Evolutionary conservation across 2,888 invertebrate genomes (phyloP).

Genomic region (Pristionchus maxplancki): DNA sequence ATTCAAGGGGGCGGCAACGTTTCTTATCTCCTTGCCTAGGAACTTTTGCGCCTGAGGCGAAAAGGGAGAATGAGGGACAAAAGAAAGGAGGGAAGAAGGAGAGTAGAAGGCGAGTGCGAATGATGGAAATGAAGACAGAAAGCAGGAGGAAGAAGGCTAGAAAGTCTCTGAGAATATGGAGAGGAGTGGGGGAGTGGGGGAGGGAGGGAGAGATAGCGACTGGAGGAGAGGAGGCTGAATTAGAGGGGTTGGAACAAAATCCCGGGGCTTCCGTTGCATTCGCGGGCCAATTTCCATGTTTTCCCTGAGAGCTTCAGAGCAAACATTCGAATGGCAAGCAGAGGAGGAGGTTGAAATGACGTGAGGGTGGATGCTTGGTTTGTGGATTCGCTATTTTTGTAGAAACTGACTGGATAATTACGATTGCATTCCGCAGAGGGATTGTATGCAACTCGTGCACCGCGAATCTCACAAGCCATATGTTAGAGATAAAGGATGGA

Average conservation of each 20-base stretch:
- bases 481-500: not conserved
- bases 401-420: not conserved
- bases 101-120: constrained; percentile 5
- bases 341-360: not conserved
- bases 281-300: not conserved
- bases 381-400: too few relatives aligned
- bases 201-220: not conserved
- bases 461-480: not conserved
- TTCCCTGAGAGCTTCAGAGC: not conserved
- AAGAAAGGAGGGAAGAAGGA: not conserved
- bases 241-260: not conserved
- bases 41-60: constrained; percentile 13
- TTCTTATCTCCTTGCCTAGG: not conserved
- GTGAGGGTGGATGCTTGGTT: not conserved
- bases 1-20: not conserved
- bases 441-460: not conserved
- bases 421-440: not conserved
- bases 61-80: constrained; percentile 25
- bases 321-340: not conserved
- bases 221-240: not conserved
- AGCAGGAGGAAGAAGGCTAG: not conserved
- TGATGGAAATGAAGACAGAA: constrained; percentile 29
- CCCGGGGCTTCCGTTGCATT: constrained; percentile 7
- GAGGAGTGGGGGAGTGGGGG: not conserved
- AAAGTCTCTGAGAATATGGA: constrained; percentile 17